Evolutionary conservation across 1,140 invertebrate genomes (phyloP).

Genomic region (Apis dorsata): DNA sequence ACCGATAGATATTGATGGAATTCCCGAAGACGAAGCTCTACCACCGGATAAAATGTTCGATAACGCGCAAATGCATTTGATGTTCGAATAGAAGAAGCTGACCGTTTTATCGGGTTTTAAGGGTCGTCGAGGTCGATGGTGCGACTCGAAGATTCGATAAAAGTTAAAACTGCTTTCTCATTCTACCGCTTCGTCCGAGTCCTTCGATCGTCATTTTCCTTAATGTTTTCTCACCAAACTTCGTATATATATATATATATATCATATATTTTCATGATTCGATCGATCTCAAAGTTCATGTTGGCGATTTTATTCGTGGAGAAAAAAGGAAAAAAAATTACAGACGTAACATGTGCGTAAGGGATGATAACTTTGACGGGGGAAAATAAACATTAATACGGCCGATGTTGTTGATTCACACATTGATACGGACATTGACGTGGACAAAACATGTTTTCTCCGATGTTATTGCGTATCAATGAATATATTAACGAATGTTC

Average conservation of each 20-base stretch:
- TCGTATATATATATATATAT: not conserved
- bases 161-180: conserved; percentile 43
- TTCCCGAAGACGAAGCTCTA: conserved; percentile 3
- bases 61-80: conserved; percentile 35
- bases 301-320: not conserved
- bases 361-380: conserved; percentile 17
- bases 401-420: conserved; percentile 44
- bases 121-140: conserved; percentile 64
- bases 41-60: conserved; percentile 33
- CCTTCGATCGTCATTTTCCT: conserved; percentile 6
- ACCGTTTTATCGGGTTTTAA: conserved; percentile 52
- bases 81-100: conserved; percentile 24
- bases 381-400: conserved; percentile 31
- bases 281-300: conserved; percentile 18
- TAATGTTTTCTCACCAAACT: not conserved
- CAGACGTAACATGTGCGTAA: not conserved
- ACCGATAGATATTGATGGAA: conserved; percentile 3
- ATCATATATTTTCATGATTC: not conserved
- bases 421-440: not conserved
- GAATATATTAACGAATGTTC: not conserved
- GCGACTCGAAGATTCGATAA: conserved; percentile 63
- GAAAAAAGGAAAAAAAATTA: not conserved
- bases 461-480: conserved; percentile 2
- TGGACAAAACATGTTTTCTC: conserved; percentile 63
- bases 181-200: not conserved